Percentiles rank a stretch among this genome's conserved stretches.
These are phyloP conservation scores for Drosophila melanosoma DNA, from an alignment of 2,888 invertebrate species.

Conservation along the genomic window DNA sequence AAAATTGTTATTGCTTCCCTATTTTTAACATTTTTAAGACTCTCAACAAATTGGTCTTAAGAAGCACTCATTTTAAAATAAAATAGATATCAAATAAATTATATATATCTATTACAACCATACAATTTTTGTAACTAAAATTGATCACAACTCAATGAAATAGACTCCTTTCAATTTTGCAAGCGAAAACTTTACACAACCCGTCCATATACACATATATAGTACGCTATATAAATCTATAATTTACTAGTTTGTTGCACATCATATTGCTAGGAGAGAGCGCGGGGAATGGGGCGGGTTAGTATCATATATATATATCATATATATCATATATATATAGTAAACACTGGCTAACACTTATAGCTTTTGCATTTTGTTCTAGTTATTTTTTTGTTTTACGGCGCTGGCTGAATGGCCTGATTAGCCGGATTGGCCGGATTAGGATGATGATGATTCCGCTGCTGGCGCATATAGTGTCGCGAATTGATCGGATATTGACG, in stretches of 20 bases:
- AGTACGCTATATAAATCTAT: conserved; percentile 32
- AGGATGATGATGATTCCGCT: conserved; percentile 54
- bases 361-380: conserved; percentile 3
- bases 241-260: conserved; percentile 51
- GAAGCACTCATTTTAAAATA: background rate
- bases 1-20: background rate
- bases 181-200: conserved; percentile 16
- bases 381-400: background rate
- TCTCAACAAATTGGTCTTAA: background rate
- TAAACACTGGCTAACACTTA: conserved; percentile 34
- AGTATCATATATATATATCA: no score
- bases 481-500: conserved; percentile 86
- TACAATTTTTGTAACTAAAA: background rate
- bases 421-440: conserved; percentile 24
- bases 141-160: background rate
- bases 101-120: conserved; percentile 1
- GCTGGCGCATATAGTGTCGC: conserved; percentile 83
- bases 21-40: background rate
- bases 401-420: conserved; percentile 3
- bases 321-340: background rate
- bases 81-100: background rate
- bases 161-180: background rate
- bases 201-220: conserved; percentile 24
- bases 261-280: conserved; percentile 9
- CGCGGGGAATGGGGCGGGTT: background rate